Base-by-base conservation (phyloP, 2,797 vertebrate species). In the Bothrops alternatus region DNA sequence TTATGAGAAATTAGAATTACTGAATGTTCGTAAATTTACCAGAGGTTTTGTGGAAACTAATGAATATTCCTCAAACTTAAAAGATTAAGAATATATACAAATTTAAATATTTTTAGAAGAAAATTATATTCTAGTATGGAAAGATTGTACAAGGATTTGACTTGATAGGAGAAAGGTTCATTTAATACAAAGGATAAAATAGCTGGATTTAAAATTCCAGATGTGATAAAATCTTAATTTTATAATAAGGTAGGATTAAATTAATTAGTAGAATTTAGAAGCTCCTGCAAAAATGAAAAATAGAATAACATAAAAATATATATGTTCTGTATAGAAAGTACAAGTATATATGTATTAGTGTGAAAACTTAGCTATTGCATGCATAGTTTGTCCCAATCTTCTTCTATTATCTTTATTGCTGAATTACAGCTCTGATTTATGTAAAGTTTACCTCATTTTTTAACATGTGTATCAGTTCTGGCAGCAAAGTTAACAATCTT, bases 401-500 rank as follows among this genome's bases (percentile, higher is more conserved):
- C 86, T 82, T 69, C 1, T 16, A 93, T 87, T 65, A 87, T n/a
- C 85, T 93, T 2, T 91, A 0, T 3, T 4, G 1, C 0, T 93
- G 26, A 85, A 93, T 0, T 0, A 78, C 90, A 47, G 73, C 0
- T 50, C 90, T 92, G 92, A 18, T 86, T 57, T 90, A 28, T 42
- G n/a, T 20, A 65, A 90, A 28, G 37, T 55, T 92, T 2, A 91
- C 93, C 93, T 78, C 93, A 3, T 14, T 5, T 6, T 57, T 92
- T 82, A 3, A 50, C 47, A 47, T 47, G 32, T 18, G 14, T 92
- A 25, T 91, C 57, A 37, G 57, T 86, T 69, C 60, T n/a, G 32
- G 47, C 20, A 26, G 50, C 58, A 90, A 42, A 86, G 73, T 42
- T 89, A 23, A 92, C 56, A 50, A 23, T 86, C n/a, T 57, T 86